Base-by-base conservation (phyloP, 2,888 invertebrate species). In the Xylocampa areola region DNA sequence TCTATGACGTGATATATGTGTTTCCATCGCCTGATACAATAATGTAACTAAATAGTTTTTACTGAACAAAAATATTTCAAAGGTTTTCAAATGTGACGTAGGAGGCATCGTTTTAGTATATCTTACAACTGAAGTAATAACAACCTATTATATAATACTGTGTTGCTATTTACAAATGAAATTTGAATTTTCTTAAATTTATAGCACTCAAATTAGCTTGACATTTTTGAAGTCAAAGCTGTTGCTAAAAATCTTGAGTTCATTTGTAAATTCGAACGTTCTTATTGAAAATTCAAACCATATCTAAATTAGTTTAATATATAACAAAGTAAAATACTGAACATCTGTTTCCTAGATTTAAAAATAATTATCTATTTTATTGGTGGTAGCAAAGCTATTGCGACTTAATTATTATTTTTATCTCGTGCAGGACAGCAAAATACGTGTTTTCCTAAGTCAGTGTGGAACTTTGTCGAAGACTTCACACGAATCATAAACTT, bases 21-120 rank as follows among this genome's bases (percentile, higher is more conserved):
- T 71, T 69, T 65, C 60, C 64, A 61, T 25, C 37, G 53, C 40
- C 33, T 27, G 58, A 50, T 35, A 63, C 63, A 53, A 57, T 64
- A 49, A 67, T 76, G 44, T 71, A 69, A 77, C 76, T 66, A 72
- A 61, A 73, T 75, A 75, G 75, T 68, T 75, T 74, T 74, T 75
- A 80, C 69, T 73, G 77, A 77, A 73, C 74, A 77, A 74, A 76
- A 69, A 66, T 63, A 68, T 64, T 76, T 76, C 65, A 64, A 68
- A 51, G 48, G 55, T 68, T 74, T 76, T 68, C 61, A 64, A 68
- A 74, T 71, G 74, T 69, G 63, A 62, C 49, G 43, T 72, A 69
- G 74, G 54, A 57, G 43, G 43, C 65, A 68, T 58, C 76, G 58
- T 68, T 70, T 76, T 68, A 66, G 57, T 70, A 53, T 66, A 73